These are phyloP conservation scores for Conus canariensis DNA, from an alignment of 2,888 invertebrate genomes.

Conservation along the genomic window DNA sequence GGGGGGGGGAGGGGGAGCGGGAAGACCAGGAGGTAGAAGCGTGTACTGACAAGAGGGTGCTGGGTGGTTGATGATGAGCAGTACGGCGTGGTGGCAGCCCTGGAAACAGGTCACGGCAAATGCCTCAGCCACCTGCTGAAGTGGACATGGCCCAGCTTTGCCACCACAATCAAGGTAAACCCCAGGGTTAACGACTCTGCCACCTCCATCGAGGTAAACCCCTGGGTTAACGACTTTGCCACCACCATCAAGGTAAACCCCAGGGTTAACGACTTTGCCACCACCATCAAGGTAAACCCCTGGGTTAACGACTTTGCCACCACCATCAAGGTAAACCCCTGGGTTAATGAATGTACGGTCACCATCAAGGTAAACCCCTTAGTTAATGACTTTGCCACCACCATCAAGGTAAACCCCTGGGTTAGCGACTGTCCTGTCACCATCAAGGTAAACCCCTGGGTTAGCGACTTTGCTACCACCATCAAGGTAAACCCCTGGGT, in stretches of 20 bases:
- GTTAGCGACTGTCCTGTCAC: no score
- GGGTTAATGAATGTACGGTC: no score
- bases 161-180: slow-evolving; percentile 63
- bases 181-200: slow-evolving; percentile 11
- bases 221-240: not conserved
- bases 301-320: not conserved
- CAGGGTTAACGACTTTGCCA: slow-evolving; percentile 14
- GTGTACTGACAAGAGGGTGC: not conserved
- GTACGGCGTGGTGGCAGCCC: slow-evolving; percentile 37
- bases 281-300: not conserved
- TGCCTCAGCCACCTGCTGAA: slow-evolving; percentile 34
- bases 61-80: slow-evolving; percentile 17
- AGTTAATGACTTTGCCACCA: no score
- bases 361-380: no score
- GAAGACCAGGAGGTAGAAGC: not conserved
- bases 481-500: slow-evolving; percentile 60
- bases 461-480: slow-evolving; percentile 35
- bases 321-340: not conserved
- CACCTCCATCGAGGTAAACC: not conserved
- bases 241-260: slow-evolving; percentile 63
- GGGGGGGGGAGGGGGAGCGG: not conserved
- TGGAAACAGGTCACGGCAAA: slow-evolving; percentile 38
- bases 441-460: no score
- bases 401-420: no score
- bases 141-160: slow-evolving; percentile 37